Conservation (phyloP, 1,140 invertebrate species). For the Halesus radiatus region DNA sequence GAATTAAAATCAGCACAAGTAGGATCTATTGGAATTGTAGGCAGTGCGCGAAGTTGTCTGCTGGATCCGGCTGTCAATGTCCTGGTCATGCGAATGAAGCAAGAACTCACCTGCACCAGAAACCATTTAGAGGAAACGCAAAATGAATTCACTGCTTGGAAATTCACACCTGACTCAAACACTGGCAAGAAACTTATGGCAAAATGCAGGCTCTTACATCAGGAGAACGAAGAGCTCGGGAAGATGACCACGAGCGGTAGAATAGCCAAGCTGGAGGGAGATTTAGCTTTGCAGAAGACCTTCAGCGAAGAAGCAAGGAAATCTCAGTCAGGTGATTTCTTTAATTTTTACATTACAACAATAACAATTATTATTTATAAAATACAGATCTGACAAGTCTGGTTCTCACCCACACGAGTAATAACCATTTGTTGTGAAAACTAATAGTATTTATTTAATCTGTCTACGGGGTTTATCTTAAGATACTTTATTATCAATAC, state of each 20-base stretch:
- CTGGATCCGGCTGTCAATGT: slow-evolving; percentile 97
- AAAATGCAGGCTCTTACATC: slow-evolving; percentile 95
- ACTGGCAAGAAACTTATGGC: slow-evolving; percentile 98
- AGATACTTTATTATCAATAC: no score
- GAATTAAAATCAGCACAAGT: slow-evolving; percentile 89
- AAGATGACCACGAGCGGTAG: slow-evolving; percentile 95
- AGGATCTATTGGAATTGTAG: slow-evolving; percentile 72
- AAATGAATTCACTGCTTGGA: slow-evolving; percentile 98
- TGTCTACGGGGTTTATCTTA: no score
- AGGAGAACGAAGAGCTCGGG: slow-evolving; percentile 98
- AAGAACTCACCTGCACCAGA: slow-evolving; percentile 91
- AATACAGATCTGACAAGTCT: no score
- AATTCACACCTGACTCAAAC: slow-evolving; percentile 98
- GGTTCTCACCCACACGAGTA: no score
- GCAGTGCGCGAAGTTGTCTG: slow-evolving; percentile 83
- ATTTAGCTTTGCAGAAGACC: slow-evolving; percentile 94
- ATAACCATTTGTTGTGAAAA: no score
- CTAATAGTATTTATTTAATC: no score
- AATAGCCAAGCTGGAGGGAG: slow-evolving; percentile 95
- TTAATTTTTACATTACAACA: not conserved
- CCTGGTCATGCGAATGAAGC: slow-evolving; percentile 90
- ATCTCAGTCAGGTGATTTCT: slow-evolving; percentile 88
- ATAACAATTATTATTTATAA: no score
- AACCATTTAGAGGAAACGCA: slow-evolving; percentile 96
- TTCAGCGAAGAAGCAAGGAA: slow-evolving; percentile 97